Evolutionary conservation across 2,888 invertebrate genomes (phyloP), one percentile per base, ranked within the genome.

Genomic region (Noctua fimbriata): DNA sequence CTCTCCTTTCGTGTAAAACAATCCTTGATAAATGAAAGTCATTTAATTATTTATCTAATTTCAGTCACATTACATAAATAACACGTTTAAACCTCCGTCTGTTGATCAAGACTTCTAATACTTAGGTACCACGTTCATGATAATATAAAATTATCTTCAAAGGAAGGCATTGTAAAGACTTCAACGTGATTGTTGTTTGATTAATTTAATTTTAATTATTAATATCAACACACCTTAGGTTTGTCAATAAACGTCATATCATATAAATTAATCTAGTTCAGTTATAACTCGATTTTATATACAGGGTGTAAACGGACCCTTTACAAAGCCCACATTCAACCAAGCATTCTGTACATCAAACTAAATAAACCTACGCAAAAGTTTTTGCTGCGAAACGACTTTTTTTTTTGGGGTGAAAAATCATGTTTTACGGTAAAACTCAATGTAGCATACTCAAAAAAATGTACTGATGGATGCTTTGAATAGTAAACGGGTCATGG

Each of bases 181-280:
- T 36, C 73, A 83, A 83, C 86, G 73, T 69, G 86, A 74, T 78
- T 78, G 36, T 58, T 86, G 55, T 86, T 85, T 73, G 55, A 21
- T 66, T 69, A 72, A 85, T 85, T 85, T 85, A 85, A 86, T 75
- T 85, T 79, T 32, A 82, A 85, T 73, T 76, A 85, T 78, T 82
- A 76, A 71, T 75, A 71, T 76, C 75, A 83, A 79, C 83, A 82
- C 41, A 52, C n/a, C 67, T 67, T 44, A 67, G n/a, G 52, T 72
- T 76, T 58, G 65, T 78, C 44, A 80, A 74, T 69, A 74, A 44
- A 72, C 82, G 82, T 83, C 72, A 78, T 71, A 49, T 55, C 36
- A 77, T 81, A 78, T 73, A 78, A 82, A 70, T 78, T 82, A 79
- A 79, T 86, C 66, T 86, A 55, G 47, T 83, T 69, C 69, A 70